Percentiles rank a stretch among this genome's conserved stretches.
phyloP scores from a whole-genome alignment of 2,113 vertebrate genomes.

The Maccullochella peelii region DNA sequence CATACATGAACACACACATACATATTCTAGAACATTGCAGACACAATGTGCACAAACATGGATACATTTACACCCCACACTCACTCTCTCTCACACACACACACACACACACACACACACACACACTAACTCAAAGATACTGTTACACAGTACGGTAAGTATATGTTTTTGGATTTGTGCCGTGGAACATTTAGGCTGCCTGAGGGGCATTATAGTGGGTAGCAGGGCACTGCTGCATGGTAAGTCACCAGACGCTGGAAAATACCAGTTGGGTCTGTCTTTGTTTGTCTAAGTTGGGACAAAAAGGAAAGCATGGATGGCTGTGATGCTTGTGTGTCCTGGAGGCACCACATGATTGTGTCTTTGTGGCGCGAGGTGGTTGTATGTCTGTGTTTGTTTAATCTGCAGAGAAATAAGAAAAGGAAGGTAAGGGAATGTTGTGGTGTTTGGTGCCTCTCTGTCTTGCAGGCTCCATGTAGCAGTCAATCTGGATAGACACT shows the following conservation, averaged over 20 bases:
- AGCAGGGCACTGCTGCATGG: slow-evolving; percentile 48
- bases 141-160: slow-evolving; percentile 57
- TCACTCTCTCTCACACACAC: neutral
- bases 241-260: slow-evolving; percentile 63
- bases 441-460: slow-evolving; percentile 58
- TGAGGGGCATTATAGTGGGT: slow-evolving; percentile 51
- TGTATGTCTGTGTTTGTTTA: slow-evolving; percentile 73
- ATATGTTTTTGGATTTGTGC: slow-evolving; percentile 59
- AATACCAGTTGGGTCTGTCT: slow-evolving; percentile 61
- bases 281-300: slow-evolving; percentile 58
- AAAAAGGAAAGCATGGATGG: slow-evolving; percentile 57
- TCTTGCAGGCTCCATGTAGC: slow-evolving; percentile 55
- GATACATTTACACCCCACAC: neutral
- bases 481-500: slow-evolving; percentile 34
- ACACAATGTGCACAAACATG: slow-evolving; percentile 11
- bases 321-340: slow-evolving; percentile 50
- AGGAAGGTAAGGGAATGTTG: slow-evolving; percentile 46
- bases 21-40: neutral
- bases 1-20: neutral
- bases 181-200: slow-evolving; percentile 54
- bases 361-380: slow-evolving; percentile 45
- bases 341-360: slow-evolving; percentile 67
- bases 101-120: slow-evolving; percentile 5
- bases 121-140: slow-evolving; percentile 6
- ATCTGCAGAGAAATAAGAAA: slow-evolving; percentile 50